Conservation (phyloP, 2,797 vertebrate genomes). For the Sus cebifrons region DNA sequence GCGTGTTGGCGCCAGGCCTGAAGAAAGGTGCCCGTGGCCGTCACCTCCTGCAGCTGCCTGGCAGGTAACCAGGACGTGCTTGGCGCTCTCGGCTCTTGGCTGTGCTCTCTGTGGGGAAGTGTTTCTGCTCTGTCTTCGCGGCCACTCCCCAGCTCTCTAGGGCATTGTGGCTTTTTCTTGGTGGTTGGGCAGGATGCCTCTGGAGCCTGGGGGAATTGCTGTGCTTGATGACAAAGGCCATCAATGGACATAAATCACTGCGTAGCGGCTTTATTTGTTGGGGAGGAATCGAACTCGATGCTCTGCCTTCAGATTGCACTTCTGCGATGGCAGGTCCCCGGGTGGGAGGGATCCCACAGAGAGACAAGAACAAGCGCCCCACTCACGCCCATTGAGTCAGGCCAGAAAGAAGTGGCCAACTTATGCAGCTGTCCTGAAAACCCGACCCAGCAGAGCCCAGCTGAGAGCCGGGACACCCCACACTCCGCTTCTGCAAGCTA, state of each 20-base stretch:
- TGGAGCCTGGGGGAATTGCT: constrained; percentile 56
- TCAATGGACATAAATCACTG: background rate
- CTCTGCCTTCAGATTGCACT: background rate
- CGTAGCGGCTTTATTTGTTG: background rate
- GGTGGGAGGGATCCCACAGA: background rate
- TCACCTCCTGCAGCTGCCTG: constrained; percentile 70
- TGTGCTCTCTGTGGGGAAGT: background rate
- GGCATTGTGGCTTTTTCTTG: constrained; percentile 72
- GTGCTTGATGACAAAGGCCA: constrained; percentile 57
- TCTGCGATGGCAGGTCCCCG: background rate
- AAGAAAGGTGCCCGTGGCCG: constrained; percentile 48
- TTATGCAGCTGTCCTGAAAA: background rate
- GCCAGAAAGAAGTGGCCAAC: background rate
- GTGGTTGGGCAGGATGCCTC: constrained; percentile 69
- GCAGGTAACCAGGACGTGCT: constrained; percentile 41
- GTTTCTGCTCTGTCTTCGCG: constrained; percentile 39
- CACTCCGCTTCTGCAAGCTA: background rate
- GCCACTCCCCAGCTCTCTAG: constrained; percentile 21
- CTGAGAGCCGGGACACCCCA: background rate
- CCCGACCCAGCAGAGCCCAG: background rate
- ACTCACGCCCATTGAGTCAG: background rate
- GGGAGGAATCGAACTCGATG: background rate
- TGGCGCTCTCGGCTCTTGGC: constrained; percentile 50
- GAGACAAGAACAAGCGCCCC: background rate
- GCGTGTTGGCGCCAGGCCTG: constrained; percentile 12